Evolutionary conservation across 2,113 vertebrate species (phyloP).

Genomic region (Macroglossus sobrinus): DNA sequence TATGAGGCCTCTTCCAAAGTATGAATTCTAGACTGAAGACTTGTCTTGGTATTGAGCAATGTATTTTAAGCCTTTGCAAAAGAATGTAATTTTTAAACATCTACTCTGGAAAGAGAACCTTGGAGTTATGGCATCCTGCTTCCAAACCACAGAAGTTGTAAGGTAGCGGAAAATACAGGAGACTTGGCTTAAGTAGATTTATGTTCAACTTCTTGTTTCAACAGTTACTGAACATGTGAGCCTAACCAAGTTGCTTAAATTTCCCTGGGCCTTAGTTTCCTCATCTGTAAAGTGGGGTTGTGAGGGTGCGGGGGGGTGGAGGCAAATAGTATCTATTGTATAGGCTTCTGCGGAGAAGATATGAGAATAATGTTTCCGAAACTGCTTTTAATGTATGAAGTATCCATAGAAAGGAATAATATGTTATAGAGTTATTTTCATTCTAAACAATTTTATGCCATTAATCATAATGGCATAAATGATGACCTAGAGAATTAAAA

Average conservation of each 20-base stretch:
- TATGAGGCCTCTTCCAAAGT: conserved; percentile 43
- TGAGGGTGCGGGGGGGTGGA: accelerated
- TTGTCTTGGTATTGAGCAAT: not conserved
- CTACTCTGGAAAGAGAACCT: not conserved
- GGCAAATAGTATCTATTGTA: not conserved
- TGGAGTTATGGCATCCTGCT: not conserved
- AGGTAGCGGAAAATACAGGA: not conserved
- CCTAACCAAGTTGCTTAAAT: not conserved
- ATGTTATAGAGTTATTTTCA: not conserved
- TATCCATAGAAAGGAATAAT: not conserved
- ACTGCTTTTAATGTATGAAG: not conserved
- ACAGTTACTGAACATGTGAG: not conserved
- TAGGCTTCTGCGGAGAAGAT: not conserved
- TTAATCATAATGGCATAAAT: not conserved
- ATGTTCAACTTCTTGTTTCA: not conserved
- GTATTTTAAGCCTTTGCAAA: conserved; percentile 22
- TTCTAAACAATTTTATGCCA: not conserved
- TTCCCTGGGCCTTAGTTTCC: not conserved
- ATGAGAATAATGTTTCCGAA: not conserved
- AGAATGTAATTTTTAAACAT: conserved; percentile 42
- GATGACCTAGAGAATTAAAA: not conserved
- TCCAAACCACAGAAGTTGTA: not conserved
- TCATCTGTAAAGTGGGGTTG: not conserved
- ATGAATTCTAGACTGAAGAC: not conserved
- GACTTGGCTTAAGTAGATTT: not conserved